phyloP scores from a whole-genome alignment of 1,140 invertebrate species.

The Caerostris darwini region DNA sequence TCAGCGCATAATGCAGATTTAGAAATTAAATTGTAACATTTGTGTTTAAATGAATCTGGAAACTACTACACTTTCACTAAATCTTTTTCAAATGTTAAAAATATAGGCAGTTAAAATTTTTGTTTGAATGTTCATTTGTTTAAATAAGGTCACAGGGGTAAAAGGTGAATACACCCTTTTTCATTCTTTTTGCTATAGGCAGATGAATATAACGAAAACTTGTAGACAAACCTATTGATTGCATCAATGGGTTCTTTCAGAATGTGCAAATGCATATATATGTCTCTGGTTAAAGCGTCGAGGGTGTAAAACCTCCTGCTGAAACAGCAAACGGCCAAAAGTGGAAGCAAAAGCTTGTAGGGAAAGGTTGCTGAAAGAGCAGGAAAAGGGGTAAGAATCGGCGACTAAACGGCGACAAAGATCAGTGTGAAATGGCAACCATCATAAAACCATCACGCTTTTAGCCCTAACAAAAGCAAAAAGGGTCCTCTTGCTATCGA shows the following conservation, averaged over 20 bases:
- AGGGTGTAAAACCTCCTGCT: neutral
- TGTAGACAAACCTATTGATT: conserved; percentile 16
- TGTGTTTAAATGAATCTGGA: too few relatives aligned
- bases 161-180: too few relatives aligned
- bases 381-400: conserved; percentile 69
- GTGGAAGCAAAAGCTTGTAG: neutral
- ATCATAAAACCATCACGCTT: conserved; percentile 70
- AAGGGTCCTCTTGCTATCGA: conserved; percentile 43
- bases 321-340: conserved; percentile 6
- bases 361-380: conserved; percentile 52
- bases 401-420: conserved; percentile 63
- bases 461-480: conserved; percentile 44
- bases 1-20: too few relatives aligned
- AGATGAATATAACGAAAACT: neutral
- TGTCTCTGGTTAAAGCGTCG: neutral
- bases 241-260: neutral
- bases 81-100: too few relatives aligned
- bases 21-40: too few relatives aligned
- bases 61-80: too few relatives aligned
- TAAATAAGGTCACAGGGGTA: too few relatives aligned
- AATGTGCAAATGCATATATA: neutral
- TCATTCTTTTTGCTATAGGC: too few relatives aligned
- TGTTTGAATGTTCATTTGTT: too few relatives aligned
- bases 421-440: conserved; percentile 61
- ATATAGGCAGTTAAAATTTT: too few relatives aligned